phyloP scores from a whole-genome alignment of 2,797 vertebrate species.

The Tragopan temminckii region DNA sequence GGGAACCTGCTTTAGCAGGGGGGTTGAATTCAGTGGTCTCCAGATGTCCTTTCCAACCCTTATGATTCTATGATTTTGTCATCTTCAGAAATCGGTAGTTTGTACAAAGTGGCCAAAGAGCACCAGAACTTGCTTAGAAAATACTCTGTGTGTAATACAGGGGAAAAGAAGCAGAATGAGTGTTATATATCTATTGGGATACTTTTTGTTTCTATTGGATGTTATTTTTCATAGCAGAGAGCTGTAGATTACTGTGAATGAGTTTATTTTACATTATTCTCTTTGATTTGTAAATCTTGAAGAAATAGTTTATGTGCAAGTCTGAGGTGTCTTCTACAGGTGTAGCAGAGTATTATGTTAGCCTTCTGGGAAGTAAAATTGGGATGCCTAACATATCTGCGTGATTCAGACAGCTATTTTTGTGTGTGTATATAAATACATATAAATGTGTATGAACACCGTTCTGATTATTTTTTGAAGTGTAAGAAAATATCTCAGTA shows the following conservation, averaged over 20 bases:
- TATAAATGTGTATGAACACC: background rate
- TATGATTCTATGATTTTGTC: no score
- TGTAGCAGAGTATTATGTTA: background rate
- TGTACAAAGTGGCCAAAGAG: background rate
- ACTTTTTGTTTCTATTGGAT: background rate
- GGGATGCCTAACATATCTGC: background rate
- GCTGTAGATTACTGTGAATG: background rate
- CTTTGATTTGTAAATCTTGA: background rate
- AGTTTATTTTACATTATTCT: background rate
- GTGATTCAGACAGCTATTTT: background rate
- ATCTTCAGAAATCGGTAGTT: background rate
- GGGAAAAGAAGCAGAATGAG: background rate
- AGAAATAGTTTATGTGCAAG: background rate
- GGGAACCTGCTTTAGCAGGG: no score
- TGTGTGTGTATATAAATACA: background rate
- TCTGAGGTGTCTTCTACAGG: background rate
- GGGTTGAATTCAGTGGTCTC: no score
- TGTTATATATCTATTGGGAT: rapidly evolving
- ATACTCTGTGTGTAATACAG: background rate
- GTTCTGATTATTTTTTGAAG: background rate
- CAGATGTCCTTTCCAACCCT: no score
- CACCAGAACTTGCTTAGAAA: background rate
- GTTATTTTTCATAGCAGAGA: background rate
- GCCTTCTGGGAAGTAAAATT: background rate
- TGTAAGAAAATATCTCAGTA: background rate